Evolutionary conservation across 2,113 vertebrate genomes (phyloP), one percentile per base, ranked within the genome.

Genomic region (Australoheros scitulus): DNA sequence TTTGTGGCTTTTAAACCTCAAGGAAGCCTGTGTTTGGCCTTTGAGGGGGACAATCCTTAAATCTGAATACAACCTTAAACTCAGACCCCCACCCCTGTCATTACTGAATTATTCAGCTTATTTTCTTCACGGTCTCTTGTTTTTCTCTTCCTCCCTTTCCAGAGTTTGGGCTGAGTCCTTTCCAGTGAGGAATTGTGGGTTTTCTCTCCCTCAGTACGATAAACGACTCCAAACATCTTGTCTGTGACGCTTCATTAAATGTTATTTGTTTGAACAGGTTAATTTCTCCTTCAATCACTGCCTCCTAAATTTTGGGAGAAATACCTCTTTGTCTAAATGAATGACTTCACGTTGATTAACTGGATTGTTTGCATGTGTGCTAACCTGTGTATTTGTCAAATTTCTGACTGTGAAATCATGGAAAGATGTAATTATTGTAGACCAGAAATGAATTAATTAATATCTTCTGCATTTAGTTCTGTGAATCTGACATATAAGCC

Each of bases 21-120:
- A 92, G 93, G 90, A 94, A 93, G 90, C 91, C 90, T 90, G 85
- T 74, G 87, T 81, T 89, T 17, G 22, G 77, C 91, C 92, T 94
- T 94, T 94, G 85, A 91, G 79, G 59, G 68, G 80, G 32, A 85
- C 87, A 91, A 90, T 88, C 86, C 78, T 82, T 82, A 75, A 77
- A 58, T 77, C 88, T 94, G 91, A 95, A 94, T 90, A 89, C 89
- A 81, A 91, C 89, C 90, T 94, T 94, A 89, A 94, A 92, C 85
- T 70, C 79, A 77, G 26, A 52, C 56, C n/a, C 55, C 26, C 74
- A 79, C 84, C 86, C 81, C 75, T 82, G 90, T 90, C 90, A 86
- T 90, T 90, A 90, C 90, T 70, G 77, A 68, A 81, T 81, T 81
- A 79, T 86, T 88, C 90, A 15, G 79, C 86, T 93, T 82, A 91